Percentiles rank a stretch among this genome's conserved stretches.
Evolutionary conservation across 2,113 vertebrate species (phyloP).

Genomic region (Gymnarchus niloticus): DNA sequence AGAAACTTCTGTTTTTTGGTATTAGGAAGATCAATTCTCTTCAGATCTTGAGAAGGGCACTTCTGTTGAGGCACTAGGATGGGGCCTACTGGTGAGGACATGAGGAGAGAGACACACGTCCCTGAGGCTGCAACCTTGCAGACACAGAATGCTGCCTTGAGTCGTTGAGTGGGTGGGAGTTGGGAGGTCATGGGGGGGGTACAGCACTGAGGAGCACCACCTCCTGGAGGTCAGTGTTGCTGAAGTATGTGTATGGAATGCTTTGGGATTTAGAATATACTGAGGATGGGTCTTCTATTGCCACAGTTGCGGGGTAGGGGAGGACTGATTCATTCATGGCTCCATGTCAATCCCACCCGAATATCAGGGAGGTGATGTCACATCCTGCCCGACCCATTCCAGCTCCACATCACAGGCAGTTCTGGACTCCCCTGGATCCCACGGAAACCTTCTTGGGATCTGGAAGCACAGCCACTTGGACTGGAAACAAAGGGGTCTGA

Average conservation of each 20-base stretch:
- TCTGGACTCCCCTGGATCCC: neutral
- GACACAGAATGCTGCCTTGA: neutral
- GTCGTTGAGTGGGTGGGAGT: neutral
- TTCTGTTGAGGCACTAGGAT: neutral
- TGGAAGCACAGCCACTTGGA: neutral
- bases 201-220: neutral
- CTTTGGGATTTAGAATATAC: neutral
- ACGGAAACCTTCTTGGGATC: neutral
- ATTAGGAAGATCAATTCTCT: neutral
- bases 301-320: neutral
- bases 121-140: neutral
- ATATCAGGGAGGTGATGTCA: neutral
- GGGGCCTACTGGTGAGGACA: no score
- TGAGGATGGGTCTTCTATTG: neutral
- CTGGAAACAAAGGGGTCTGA: neutral
- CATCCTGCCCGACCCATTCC: neutral
- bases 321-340: neutral
- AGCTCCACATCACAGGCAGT: neutral
- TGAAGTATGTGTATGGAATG: neutral
- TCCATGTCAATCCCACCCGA: neutral
- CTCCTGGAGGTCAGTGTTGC: neutral
- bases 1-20: neutral
- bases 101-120: neutral
- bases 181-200: neutral
- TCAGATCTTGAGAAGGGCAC: neutral